phyloP scores from a whole-genome alignment of 2,113 vertebrate species.

The Heliornis fulica region DNA sequence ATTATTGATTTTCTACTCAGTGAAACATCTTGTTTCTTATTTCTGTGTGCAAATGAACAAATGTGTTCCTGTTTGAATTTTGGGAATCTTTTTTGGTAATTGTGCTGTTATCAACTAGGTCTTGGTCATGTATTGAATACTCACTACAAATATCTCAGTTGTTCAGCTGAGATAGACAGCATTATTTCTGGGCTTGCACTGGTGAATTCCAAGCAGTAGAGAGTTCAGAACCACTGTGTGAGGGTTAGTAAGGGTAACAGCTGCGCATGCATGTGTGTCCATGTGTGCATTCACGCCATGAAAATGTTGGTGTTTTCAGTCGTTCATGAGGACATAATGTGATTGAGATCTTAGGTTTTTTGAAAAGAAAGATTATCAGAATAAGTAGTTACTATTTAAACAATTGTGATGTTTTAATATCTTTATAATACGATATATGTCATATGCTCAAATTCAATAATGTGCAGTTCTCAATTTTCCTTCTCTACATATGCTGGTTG shows the following conservation, averaged over 20 bases:
- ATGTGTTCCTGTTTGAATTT: neutral
- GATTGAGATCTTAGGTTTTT: neutral
- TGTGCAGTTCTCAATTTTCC: neutral
- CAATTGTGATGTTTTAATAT: neutral
- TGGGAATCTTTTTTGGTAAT: neutral
- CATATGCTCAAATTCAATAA: neutral
- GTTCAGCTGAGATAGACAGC: neutral
- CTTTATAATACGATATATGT: neutral
- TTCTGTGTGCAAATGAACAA: neutral
- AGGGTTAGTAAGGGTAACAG: neutral
- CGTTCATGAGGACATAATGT: neutral
- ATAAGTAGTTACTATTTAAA: neutral
- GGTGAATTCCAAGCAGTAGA: neutral
- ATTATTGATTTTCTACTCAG: neutral
- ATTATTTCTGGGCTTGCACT: neutral
- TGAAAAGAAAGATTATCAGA: neutral
- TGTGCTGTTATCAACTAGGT: neutral
- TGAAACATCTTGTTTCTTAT: neutral
- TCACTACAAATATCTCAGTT: neutral
- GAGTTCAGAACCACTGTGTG: neutral
- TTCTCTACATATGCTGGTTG: neutral
- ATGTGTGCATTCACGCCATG: neutral
- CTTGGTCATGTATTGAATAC: fast-evolving
- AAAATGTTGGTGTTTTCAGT: neutral
- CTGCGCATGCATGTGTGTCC: neutral